These are phyloP conservation scores for Tonatia bakeri DNA, from an alignment of 2,113 vertebrate genomes.

Conservation along the genomic window DNA sequence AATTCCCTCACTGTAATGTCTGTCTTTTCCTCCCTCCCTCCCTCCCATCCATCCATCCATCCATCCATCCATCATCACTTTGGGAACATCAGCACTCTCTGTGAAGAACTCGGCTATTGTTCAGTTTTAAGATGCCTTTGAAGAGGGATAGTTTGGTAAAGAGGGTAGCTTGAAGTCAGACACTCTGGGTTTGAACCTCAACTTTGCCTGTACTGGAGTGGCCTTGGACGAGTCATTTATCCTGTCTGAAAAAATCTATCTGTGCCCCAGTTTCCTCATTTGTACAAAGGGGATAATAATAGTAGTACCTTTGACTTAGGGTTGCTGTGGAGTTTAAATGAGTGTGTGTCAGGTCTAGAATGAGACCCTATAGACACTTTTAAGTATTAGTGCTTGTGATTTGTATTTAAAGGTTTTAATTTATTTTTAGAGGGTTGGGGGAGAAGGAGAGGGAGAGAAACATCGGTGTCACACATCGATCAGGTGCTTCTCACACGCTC, in stretches of 20 bases:
- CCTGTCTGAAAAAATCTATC: neutral
- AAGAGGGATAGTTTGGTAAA: neutral
- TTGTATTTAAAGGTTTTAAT: neutral
- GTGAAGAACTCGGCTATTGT: neutral
- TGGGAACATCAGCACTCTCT: neutral
- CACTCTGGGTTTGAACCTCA: neutral
- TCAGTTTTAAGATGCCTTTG: neutral
- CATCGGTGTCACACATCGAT: too few relatives aligned
- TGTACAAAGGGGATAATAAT: neutral
- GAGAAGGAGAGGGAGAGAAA: too few relatives aligned
- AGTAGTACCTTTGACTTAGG: neutral
- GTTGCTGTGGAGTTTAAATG: neutral
- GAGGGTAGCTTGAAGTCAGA: neutral
- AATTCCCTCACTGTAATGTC: neutral
- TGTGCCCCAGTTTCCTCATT: neutral
- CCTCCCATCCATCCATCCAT: neutral
- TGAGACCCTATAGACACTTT: neutral
- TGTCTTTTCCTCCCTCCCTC: neutral
- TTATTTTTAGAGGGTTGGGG: too few relatives aligned
- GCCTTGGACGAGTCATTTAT: neutral
- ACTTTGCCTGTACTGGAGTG: neutral
- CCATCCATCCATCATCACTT: too few relatives aligned
- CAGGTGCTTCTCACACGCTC: too few relatives aligned
- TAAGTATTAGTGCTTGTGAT: neutral
- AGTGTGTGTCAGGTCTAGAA: neutral